Evolutionary conservation across 1,140 invertebrate species (phyloP), one percentile per base, ranked within the genome.

Genomic region (Meloidogyne hapla): DNA sequence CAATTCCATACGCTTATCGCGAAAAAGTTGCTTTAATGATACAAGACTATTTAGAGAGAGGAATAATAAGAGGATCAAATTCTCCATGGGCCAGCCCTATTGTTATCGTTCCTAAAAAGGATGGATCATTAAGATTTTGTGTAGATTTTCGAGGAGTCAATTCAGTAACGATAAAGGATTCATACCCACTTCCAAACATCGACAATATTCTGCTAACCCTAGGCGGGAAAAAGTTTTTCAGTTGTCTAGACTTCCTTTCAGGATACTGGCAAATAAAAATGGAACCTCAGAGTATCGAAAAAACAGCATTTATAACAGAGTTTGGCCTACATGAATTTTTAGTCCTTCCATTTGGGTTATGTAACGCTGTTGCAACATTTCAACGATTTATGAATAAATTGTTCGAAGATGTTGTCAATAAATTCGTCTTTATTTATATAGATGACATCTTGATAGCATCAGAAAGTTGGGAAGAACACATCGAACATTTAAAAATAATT

Each of bases 131-230:
- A 25, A 79, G 88, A 76, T 75, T 90, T 74, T 89, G 87, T 76
- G 77, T 90, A 0, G 89, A 91, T 81, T 91, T 85, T 77, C 38
- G 89, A 40, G 56, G 70, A 25, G 64, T 91, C n/a, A 91, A 91
- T 80, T 12, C 21, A 70, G 81, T 75, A 0, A 90, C 87, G 0
- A 82, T 83, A 0, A 78, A 83, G 65, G 90, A 91, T 79, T 82
- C 78, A 38, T 91, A 88, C 79, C 90, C 90, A 79, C 75, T 91
- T 4, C 90, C 89, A 0, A 66, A 83, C 2, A 89, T 91, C 21
- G 87, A 89, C n/a, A 88, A 90, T 40, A 81, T 79, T 12, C 75
- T 91, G 1, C 82, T 88, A 33, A 72, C 75, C 1, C 75, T 88
- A 0, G 75, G 81, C 33, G 77, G 80, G 8, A 78, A 80, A 9